Percentiles rank a stretch among this genome's conserved stretches.
Evolutionary conservation across 2,797 vertebrate genomes (phyloP).

Genomic region (Clarias fuscus): DNA sequence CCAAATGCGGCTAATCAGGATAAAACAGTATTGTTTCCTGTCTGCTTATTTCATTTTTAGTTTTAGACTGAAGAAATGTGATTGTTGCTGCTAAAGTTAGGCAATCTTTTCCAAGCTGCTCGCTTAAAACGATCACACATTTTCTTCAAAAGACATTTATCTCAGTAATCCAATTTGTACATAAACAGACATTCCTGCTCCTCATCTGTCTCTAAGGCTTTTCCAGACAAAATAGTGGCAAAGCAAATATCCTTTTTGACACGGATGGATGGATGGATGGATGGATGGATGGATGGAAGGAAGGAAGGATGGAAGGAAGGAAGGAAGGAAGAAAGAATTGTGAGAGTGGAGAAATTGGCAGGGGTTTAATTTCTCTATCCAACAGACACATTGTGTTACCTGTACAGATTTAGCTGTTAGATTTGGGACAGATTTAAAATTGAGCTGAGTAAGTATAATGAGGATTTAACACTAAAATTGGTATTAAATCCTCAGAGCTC

Average conservation of each 20-base stretch:
- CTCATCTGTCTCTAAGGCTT: background rate
- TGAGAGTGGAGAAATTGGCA: background rate
- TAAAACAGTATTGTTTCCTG: background rate
- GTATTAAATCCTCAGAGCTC: background rate
- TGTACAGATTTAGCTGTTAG: background rate
- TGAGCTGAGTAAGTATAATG: background rate
- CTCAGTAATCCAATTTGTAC: background rate
- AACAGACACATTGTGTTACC: slow-evolving; percentile 1
- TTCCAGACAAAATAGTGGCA: background rate
- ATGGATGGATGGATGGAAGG: too few relatives aligned
- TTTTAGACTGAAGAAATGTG: background rate
- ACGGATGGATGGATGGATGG: too few relatives aligned
- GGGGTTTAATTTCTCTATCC: background rate
- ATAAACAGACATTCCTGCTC: background rate
- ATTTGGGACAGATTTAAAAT: background rate
- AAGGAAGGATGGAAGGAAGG: too few relatives aligned
- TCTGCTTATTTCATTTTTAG: background rate
- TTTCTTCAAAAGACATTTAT: background rate
- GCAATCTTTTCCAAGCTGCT: background rate
- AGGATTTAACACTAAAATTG: background rate
- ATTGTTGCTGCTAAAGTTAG: background rate
- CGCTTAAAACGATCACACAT: background rate
- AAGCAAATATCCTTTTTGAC: background rate
- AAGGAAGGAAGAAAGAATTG: background rate
- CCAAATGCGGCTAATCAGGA: background rate